Base-by-base conservation (phyloP, 2,113 vertebrate genomes). In the Colossoma macropomum region DNA sequence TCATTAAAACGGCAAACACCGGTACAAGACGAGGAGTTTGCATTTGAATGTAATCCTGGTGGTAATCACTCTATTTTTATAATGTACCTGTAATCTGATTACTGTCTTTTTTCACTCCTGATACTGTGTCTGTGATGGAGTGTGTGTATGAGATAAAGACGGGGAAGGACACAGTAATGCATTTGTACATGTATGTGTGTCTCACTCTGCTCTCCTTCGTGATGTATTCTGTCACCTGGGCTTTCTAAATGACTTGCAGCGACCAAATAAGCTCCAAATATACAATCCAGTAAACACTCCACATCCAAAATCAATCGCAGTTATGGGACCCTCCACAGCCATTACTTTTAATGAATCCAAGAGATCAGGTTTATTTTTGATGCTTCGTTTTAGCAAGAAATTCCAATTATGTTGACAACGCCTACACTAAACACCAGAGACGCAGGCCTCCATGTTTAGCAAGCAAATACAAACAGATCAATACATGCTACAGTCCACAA, bases 381-480 rank as follows among this genome's bases (percentile, higher is more conserved):
- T 91, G 86, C 83, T 63, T 48, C 68, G 60, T 81, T 83, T 81
- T 68, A 79, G 84, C 56, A 86, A 85, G 87, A 90, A 92, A 89
- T 89, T 86, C 87, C 86, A 93, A 93, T 94, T 92, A 94, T 81
- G 70, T 84, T 88, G 62, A 59, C 84, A 76, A 84, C 56, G 77
- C 87, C 89, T 92, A 93, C 91, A 87, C 81, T 90, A 91, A 87
- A 88, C 75, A 85, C 85, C 84, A 59, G 87, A 81, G 85, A 50
- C 34, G 32, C 28, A 52, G 72, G 75, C 85, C 75, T 87, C 82
- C 82, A 83, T 86, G 85, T 88, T 92, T 92, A 93, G 86, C 74
- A 84, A 75, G 76, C 87, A 80, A 88, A 89, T 87, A 88, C 85
- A 93, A 91, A 93, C 91, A 90, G 91, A 93, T 95, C 93, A 90